A percentile compares a stretch with the other conserved stretches of the same genome.
phyloP scores from a whole-genome alignment of 1,140 invertebrate species.

The Atta colombica region DNA sequence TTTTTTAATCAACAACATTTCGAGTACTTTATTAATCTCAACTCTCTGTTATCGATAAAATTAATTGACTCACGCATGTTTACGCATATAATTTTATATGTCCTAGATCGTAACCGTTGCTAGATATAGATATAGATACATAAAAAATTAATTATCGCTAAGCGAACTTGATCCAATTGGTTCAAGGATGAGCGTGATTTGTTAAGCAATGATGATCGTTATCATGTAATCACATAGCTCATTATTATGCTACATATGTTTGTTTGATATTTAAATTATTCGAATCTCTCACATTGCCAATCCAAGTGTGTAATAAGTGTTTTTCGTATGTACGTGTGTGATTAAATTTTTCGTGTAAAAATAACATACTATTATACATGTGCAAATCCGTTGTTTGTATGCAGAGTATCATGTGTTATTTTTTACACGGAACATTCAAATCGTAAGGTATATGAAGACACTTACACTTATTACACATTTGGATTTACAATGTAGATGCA shows the following conservation, averaged over 20 bases:
- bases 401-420: too few relatives aligned
- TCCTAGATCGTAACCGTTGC: background rate
- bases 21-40: conserved; percentile 24
- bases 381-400: too few relatives aligned
- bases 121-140: background rate
- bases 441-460: too few relatives aligned
- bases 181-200: conserved; percentile 9
- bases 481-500: background rate
- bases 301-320: too few relatives aligned
- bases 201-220: conserved; percentile 2
- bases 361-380: too few relatives aligned
- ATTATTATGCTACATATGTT: background rate
- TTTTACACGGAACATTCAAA: too few relatives aligned
- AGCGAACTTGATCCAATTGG: conserved; percentile 5
- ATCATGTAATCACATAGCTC: background rate
- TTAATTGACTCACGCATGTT: conserved; percentile 24
- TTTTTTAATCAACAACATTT: background rate
- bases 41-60: conserved; percentile 24
- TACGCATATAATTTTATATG: conserved; percentile 8
- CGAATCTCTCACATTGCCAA: background rate
- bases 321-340: too few relatives aligned
- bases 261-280: background rate
- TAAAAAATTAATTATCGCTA: conserved; percentile 35
- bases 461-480: too few relatives aligned
- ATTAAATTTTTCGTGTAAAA: too few relatives aligned